Conservation (phyloP, 2,888 invertebrate species). For the Podabrus alpinus region DNA sequence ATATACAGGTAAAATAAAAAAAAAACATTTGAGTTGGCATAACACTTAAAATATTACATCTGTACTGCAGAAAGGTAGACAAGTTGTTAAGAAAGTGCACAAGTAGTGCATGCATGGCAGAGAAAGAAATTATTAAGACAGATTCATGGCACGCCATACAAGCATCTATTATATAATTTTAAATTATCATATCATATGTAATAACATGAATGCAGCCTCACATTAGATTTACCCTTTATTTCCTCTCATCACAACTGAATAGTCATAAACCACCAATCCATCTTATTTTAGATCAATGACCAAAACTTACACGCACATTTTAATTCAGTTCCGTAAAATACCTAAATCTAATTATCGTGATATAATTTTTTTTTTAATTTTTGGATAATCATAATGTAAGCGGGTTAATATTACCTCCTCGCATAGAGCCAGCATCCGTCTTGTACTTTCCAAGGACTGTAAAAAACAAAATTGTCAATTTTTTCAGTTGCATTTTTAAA, state of each 20-base stretch:
- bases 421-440: constrained; percentile 90
- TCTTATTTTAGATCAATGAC: background rate
- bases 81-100: constrained; percentile 30
- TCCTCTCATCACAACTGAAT: constrained; percentile 6
- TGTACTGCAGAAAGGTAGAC: constrained; percentile 47
- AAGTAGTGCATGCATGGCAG: constrained; percentile 31
- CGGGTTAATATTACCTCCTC: constrained; percentile 77
- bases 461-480: constrained; percentile 54
- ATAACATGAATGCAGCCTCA: constrained; percentile 23
- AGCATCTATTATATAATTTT: constrained; percentile 24
- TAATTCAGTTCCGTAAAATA: background rate
- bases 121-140: constrained; percentile 22
- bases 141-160: constrained; percentile 31
- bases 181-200: constrained; percentile 4
- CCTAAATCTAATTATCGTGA: background rate
- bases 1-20: constrained; percentile 16
- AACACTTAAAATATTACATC: constrained; percentile 46
- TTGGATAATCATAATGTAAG: background rate
- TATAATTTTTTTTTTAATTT: background rate
- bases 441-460: constrained; percentile 89
- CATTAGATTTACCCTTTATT: constrained; percentile 25
- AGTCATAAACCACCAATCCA: constrained; percentile 13
- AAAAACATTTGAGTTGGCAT: constrained; percentile 20
- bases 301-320: background rate
- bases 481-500: background rate